Base-by-base conservation (phyloP, 2,888 invertebrate species). In the Nipponacmea schrenckii region DNA sequence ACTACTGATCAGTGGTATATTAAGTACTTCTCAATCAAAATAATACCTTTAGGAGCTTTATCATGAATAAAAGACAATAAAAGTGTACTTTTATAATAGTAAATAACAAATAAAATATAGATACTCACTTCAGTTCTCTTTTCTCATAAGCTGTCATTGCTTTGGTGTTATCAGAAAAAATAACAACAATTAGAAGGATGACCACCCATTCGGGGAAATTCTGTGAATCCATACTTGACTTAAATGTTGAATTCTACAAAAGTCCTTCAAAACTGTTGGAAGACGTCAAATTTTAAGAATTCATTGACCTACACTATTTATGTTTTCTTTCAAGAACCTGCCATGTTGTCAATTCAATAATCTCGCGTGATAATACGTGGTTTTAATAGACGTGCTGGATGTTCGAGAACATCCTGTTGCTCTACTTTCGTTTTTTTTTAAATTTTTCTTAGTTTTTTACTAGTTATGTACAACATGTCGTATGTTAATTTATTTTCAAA, bases 111-210 rank as follows among this genome's bases (percentile, higher is more conserved):
- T 31, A 31, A 31, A 5, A 31, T 31, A 8, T 62, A 31, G 31
- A 14, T n/a, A 74, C 80, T 75, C 70, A 84, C 84, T 80, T 83
- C 26, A 82, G 71, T 64, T 76, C 77, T 67, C 71, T 72, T 77
- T 81, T 82, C 64, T 83, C 81, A n/a, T 77, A 74, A 20, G 72
- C 48, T 62, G 79, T 74, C 79, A 84, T 82, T n/a, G 75, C 78
- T 2, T 62, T 45, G 17, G 77, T 69, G 8, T 74, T 75, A 64
- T 77, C 77, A 46, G 76, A 66, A 48, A 82, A 67, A 5, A 81
- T 65, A 26, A 80, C 70, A 63, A 80, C 65, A n/a, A 78, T 68
- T 15, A 80, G 62, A n/a, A 76, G 67, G 63, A 77, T 65, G n/a
- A 77, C 66, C 63, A 62, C 70, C 39, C 64, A 20, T 39, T 17